Evolutionary conservation across 2,113 vertebrate genomes (phyloP).

Genomic region (Calcarius ornatus): DNA sequence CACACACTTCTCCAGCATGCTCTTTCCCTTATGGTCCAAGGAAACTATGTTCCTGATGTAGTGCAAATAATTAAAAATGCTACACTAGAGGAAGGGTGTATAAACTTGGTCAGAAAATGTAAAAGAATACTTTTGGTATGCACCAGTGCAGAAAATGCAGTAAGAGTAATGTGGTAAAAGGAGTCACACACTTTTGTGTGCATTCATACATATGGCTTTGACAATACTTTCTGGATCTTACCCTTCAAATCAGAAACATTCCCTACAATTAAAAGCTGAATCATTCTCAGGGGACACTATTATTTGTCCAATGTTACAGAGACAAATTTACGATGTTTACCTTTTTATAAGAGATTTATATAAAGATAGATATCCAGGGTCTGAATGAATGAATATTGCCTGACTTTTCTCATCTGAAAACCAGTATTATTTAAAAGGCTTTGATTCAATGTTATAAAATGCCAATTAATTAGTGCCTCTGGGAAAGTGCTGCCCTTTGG

Average conservation of each 20-base stretch:
- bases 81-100: neutral
- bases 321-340: neutral
- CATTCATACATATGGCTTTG: neutral
- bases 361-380: neutral
- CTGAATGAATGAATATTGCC: neutral
- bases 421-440: neutral
- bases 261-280: neutral
- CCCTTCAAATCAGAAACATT: slow-evolving; percentile 1
- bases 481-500: neutral
- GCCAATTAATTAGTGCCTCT: neutral
- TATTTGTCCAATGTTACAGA: neutral
- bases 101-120: neutral
- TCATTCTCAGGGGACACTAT: neutral
- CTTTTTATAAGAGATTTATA: neutral
- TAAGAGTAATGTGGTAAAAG: neutral
- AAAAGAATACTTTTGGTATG: neutral
- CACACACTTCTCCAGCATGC: neutral
- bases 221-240: neutral
- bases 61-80: neutral
- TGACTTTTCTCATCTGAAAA: slow-evolving; percentile 3
- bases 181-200: neutral
- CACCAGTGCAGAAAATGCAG: neutral
- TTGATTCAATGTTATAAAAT: neutral
- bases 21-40: neutral
- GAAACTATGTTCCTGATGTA: neutral